Base-by-base conservation (phyloP, 2,888 invertebrate species). In the Oscheius onirici region DNA sequence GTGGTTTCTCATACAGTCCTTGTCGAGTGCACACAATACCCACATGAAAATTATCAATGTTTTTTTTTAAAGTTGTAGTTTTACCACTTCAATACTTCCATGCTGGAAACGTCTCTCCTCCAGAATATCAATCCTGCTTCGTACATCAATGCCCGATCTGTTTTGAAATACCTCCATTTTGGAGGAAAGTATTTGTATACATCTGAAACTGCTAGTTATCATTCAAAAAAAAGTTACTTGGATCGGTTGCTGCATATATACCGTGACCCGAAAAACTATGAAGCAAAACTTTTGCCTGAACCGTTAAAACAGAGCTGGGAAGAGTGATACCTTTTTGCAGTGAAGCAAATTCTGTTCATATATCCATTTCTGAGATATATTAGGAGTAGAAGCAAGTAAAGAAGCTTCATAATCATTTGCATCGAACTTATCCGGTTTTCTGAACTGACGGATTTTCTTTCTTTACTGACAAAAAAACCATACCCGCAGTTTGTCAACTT, bases 171-270 rank as follows among this genome's bases (percentile, higher is more conserved):
- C n/a, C 77, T 61, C 26, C 72, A 70, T 69, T 88, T 81, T 1
- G 84, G 83, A 34, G 86, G 81, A 8, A 88, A 72, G 70, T 82
- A 88, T 28, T 82, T 75, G 68, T 85, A 83, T 83, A 88, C 86
- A n/a, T 80, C 81, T 8, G 82, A 28, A 43, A 20, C 1, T 66
- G 52, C 15, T 17, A 22, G 57, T 26, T n/a, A 54, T 17, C 20
- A 24, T 20, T 11, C 2, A n/a, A n/a, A 26, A 17, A 0, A 43
- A 20, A 41, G 3, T 43, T 17, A 60, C 34, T 72, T 70, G 81
- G 75, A 72, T 79, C 58, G 0, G 83, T 83, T 3, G 78, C 82
- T 3, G 79, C 68, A 24, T 63, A 76, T 8, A 83, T 84, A 3
- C 82, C 82, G 60, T 84, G 84, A 20, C 82, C 80, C n/a, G 81